Evolutionary conservation across 2,888 invertebrate species (phyloP).

Genomic region (Orthonevra nobilis): DNA sequence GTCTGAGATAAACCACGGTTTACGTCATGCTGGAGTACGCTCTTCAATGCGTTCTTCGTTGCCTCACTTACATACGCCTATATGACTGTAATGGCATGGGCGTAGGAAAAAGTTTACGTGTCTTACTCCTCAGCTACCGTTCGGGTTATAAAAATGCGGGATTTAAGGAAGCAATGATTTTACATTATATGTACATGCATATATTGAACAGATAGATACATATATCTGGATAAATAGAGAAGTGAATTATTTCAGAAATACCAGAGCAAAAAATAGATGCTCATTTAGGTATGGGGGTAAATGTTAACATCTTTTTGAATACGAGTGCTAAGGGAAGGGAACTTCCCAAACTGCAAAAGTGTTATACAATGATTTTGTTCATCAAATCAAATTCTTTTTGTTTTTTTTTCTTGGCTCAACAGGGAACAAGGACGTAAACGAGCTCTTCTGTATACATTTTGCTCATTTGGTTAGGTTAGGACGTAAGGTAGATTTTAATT

Average conservation of each 20-base stretch:
- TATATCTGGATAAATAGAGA: conserved; percentile 21
- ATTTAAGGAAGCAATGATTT: conserved; percentile 32
- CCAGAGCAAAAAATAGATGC: conserved; percentile 50
- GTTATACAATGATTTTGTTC: conserved; percentile 18
- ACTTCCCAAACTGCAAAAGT: conserved; percentile 20
- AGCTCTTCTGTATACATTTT: conserved; percentile 16
- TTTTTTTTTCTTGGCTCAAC: too few species aligned
- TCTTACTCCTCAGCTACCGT: conserved; percentile 9
- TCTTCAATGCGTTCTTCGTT: conserved; percentile 57
- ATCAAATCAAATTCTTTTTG: conserved; percentile 25
- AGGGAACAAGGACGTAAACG: conserved; percentile 13
- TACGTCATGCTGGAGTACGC: conserved; percentile 76
- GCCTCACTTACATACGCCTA: conserved; percentile 26
- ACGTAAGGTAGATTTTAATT: conserved; percentile 74
- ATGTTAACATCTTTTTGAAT: background rate
- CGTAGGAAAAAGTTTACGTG: conserved; percentile 18
- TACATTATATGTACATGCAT: conserved; percentile 13
- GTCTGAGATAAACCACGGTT: conserved; percentile 79
- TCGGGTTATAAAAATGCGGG: conserved; percentile 52
- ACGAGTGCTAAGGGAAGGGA: conserved; percentile 20
- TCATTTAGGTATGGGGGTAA: conserved; percentile 35
- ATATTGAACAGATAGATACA: conserved; percentile 14
- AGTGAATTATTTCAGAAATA: conserved; percentile 37
- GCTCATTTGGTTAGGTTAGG: conserved; percentile 28
- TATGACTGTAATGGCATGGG: conserved; percentile 40